Percentiles rank a stretch among this genome's conserved stretches.
phyloP scores from a whole-genome alignment of 2,113 vertebrate species.

The Gopherus flavomarginatus region DNA sequence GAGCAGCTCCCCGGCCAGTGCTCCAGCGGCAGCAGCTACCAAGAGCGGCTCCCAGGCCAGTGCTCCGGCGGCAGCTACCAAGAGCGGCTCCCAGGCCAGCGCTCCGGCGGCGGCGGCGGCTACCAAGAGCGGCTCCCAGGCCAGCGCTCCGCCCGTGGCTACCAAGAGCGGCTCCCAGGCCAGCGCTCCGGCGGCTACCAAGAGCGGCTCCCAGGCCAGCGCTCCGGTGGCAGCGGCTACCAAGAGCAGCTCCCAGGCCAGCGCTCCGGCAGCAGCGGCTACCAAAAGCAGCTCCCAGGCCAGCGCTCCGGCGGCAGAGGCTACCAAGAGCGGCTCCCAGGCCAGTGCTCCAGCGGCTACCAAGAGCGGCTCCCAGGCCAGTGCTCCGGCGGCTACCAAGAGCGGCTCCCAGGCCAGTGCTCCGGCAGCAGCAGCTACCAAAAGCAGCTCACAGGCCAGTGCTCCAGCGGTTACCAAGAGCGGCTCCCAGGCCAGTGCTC shows the following conservation, averaged over 20 bases:
- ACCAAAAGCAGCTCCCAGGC: constrained; percentile 56
- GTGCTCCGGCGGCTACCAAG: constrained; percentile 18
- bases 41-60: constrained; percentile 66
- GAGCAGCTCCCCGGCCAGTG: not conserved
- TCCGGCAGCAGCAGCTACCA: not conserved
- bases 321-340: constrained; percentile 49
- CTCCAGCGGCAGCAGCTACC: constrained; percentile 44
- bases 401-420: not conserved
- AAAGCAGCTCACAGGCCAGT: not conserved
- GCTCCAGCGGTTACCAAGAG: constrained; percentile 55
- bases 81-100: not conserved
- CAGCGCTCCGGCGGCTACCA: constrained; percentile 57
- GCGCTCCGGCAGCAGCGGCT: not conserved
- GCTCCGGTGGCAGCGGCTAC: not conserved
- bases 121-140: constrained; percentile 47
- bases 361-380: not conserved
- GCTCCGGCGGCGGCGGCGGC: not conserved
- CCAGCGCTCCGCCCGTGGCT: not conserved
- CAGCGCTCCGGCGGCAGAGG: not conserved
- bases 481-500: constrained; percentile 64
- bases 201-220: constrained; percentile 43
- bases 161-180: not conserved
- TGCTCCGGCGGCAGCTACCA: constrained; percentile 27
- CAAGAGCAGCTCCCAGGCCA: not conserved
- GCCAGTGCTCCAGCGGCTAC: not conserved